A percentile compares a stretch with the other conserved stretches of the same genome.
phyloP scores from a whole-genome alignment of 2,113 vertebrate genomes.

The Echinops telfairi region DNA sequence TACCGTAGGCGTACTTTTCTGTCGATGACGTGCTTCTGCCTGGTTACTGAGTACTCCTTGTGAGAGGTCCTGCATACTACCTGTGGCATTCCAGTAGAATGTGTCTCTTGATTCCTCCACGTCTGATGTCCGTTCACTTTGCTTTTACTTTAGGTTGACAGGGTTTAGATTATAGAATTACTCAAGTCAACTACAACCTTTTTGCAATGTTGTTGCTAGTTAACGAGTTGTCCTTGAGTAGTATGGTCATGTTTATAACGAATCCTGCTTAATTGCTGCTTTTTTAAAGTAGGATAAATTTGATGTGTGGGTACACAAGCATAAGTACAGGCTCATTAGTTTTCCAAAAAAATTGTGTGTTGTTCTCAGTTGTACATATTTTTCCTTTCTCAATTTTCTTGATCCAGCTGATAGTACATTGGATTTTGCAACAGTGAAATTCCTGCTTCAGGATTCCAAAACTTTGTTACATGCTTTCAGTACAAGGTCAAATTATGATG shows the following conservation, averaged over 20 bases:
- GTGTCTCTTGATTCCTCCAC: not conserved
- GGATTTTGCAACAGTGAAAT: constrained; percentile 73
- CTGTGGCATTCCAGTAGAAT: not conserved
- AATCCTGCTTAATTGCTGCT: constrained; percentile 17
- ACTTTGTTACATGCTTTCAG: constrained; percentile 89
- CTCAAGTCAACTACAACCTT: not conserved
- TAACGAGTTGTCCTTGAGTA: not conserved
- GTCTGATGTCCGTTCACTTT: not conserved
- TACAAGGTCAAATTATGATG: constrained; percentile 88
- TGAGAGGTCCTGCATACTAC: not conserved
- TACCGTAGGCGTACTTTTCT: not conserved
- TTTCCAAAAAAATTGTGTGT: constrained; percentile 2
- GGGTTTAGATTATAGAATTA: not conserved
- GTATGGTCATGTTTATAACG: not conserved
- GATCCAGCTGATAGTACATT: constrained; percentile 83
- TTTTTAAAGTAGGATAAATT: constrained; percentile 8
- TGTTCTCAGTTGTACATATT: not conserved
- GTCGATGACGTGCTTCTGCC: not conserved
- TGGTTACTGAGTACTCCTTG: not conserved
- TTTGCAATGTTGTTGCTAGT: not conserved
- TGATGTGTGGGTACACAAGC: constrained; percentile 34
- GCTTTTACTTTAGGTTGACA: constrained; percentile 28
- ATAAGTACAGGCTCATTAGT: constrained; percentile 7
- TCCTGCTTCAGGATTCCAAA: constrained; percentile 87
- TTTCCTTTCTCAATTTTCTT: constrained; percentile 54